Evolutionary conservation across 2,797 vertebrate species (phyloP), one percentile per base, ranked within the genome.

Genomic region (Crenichthys baileyi): DNA sequence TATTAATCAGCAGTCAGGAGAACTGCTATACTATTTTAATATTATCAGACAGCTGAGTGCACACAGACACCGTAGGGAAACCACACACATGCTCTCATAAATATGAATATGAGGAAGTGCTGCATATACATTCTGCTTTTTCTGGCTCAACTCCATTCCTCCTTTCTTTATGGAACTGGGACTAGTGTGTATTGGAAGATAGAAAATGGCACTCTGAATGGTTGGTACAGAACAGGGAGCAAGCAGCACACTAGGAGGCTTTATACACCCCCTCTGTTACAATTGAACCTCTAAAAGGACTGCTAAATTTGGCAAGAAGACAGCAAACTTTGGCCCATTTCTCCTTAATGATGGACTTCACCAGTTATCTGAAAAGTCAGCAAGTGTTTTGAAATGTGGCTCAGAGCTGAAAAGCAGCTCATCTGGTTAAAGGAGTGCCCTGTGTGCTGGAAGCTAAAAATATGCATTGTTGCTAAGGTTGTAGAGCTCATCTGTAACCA

Each of bases 1-100:
- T 81, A 79, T 87, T 89, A 78, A 85, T 91, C 84, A 89, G 85
- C 1, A 50, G 76, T 81, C 79, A 81, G 81, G 73, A 90, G 81
- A 85, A 72, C 77, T 80, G 72, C 77, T 78, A 81, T 83, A 53
- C 72, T 78, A 26, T 50, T 77, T 46, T 79, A 46, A 12, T 79
- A 26, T 83, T 83, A 73, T 61, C 72, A 80, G 63, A 74, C 78
- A 88, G 76, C 68, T 70, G 78, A 84, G 51, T 29, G 63, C 48
- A 13, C 71, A 68, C 79, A 73, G 70, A 77, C 20, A 24, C 36
- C 44, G 39, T 5, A 68, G 65, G 20, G 4, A 44, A 68, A 24
- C 44, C 4, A 73, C 44, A 72, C 44, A 51, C 65, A 81, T 15
- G 73, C 36, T 68, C 72, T 70, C 76, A 78, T 75, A 75, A 80